Conservation (phyloP, 2,797 vertebrate species). For the Nannoperca australis region DNA sequence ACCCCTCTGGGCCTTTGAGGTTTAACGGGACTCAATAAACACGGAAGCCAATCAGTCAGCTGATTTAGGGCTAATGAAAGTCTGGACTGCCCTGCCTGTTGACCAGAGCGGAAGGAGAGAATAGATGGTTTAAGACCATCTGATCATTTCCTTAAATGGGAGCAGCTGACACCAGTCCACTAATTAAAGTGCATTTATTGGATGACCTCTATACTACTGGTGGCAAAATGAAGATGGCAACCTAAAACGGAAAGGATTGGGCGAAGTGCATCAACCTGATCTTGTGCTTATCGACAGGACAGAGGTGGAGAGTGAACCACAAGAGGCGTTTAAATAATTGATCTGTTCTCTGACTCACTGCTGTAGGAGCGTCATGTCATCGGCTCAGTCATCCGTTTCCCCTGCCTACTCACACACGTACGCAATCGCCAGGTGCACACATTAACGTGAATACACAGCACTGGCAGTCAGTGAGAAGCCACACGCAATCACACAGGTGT, state of each 20-base stretch:
- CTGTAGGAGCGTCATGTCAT: slow-evolving; percentile 45
- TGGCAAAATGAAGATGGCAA: slow-evolving; percentile 16
- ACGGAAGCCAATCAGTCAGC: slow-evolving; percentile 42
- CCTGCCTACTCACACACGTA: slow-evolving; percentile 41
- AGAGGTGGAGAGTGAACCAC: slow-evolving; percentile 53
- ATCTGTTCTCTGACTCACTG: slow-evolving; percentile 71
- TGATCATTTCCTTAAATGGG: neutral
- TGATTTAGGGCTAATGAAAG: slow-evolving; percentile 26
- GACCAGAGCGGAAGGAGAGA: neutral
- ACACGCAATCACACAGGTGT: slow-evolving; percentile 46
- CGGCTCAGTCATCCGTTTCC: slow-evolving; percentile 26
- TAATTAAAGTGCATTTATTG: neutral
- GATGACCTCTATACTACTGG: neutral
- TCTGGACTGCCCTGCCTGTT: neutral
- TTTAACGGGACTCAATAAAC: slow-evolving; percentile 60
- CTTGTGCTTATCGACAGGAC: slow-evolving; percentile 36
- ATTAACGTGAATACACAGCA: slow-evolving; percentile 15
- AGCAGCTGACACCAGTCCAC: neutral
- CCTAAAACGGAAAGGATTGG: slow-evolving; percentile 13
- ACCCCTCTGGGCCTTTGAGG: slow-evolving; percentile 39
- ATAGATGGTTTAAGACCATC: neutral
- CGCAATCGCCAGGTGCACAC: slow-evolving; percentile 34
- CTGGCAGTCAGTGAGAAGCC: slow-evolving; percentile 20
- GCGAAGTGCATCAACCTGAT: slow-evolving; percentile 32
- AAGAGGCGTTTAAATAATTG: slow-evolving; percentile 71